phyloP scores from a whole-genome alignment of 2,888 invertebrate genomes.

The Nomada ferruginata region DNA sequence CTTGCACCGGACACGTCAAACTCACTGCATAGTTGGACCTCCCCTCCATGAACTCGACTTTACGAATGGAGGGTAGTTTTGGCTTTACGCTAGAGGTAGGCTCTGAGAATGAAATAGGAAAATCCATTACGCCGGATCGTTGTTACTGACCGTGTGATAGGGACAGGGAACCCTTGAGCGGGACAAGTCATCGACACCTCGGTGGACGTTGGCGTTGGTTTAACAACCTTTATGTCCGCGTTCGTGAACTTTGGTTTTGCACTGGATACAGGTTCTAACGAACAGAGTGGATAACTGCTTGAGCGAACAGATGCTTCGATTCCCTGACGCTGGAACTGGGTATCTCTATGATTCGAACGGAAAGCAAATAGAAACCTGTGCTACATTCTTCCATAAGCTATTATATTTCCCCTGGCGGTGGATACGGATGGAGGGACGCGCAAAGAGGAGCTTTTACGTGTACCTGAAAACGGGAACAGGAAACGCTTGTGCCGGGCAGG shows the following conservation, averaged over 20 bases:
- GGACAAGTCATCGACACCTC: constrained; percentile 85
- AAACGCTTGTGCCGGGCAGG: constrained; percentile 91
- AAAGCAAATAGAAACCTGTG: not conserved
- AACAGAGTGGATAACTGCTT: constrained; percentile 21
- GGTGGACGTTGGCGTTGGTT: constrained; percentile 77
- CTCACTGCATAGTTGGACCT: constrained; percentile 66
- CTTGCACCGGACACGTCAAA: constrained; percentile 91
- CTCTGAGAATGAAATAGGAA: constrained; percentile 69
- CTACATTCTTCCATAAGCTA: not conserved
- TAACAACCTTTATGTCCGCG: constrained; percentile 84
- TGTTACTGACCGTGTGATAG: constrained; percentile 81
- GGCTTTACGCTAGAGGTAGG: constrained; percentile 81
- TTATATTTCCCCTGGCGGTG: too few relatives aligned
- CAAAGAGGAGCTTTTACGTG: constrained; percentile 8
- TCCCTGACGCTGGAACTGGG: constrained; percentile 58
- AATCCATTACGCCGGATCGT: constrained; percentile 33
- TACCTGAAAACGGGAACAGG: constrained; percentile 80
- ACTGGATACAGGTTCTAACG: constrained; percentile 89
- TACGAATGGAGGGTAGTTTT: constrained; percentile 80
- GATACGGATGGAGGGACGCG: not conserved
- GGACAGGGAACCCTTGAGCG: constrained; percentile 86
- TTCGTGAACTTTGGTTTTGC: constrained; percentile 88
- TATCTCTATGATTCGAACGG: constrained; percentile 40
- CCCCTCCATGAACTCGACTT: constrained; percentile 81
- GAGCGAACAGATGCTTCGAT: not conserved